These are phyloP conservation scores for Megalonaias nervosa DNA, from an alignment of 1,140 invertebrate species.

Conservation along the genomic window DNA sequence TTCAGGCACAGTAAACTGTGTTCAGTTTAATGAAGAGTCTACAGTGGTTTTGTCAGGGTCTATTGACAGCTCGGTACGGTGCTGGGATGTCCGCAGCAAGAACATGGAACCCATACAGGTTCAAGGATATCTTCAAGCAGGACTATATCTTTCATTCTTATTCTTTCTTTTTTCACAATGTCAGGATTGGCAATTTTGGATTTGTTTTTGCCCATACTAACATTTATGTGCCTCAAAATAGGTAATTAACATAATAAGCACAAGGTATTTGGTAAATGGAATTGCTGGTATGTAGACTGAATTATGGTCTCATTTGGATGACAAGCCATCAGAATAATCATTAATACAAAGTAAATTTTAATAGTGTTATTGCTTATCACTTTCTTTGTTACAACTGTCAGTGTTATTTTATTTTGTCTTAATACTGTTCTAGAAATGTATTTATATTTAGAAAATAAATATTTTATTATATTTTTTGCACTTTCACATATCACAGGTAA, in stretches of 20 bases:
- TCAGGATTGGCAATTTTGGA: background rate
- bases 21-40: slow-evolving; percentile 96
- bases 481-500: slow-evolving; percentile 74
- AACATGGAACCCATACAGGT: slow-evolving; percentile 80
- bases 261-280: too few relatives aligned
- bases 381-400: background rate
- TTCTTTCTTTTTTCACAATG: slow-evolving; percentile 56
- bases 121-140: too few relatives aligned
- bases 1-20: slow-evolving; percentile 84
- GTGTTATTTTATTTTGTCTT: background rate
- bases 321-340: too few relatives aligned
- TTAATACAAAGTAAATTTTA: too few relatives aligned
- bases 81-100: slow-evolving; percentile 87
- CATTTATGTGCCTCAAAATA: too few relatives aligned
- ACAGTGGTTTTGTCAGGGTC: slow-evolving; percentile 91
- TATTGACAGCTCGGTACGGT: slow-evolving; percentile 90
- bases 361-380: background rate
- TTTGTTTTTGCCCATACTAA: too few relatives aligned
- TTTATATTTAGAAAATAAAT: background rate
- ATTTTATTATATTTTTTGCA: background rate
- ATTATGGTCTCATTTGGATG: too few relatives aligned
- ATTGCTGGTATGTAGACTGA: too few relatives aligned
- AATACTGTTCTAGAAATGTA: background rate
- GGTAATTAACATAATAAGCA: too few relatives aligned
- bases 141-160: slow-evolving; percentile 1